Conservation (phyloP, 1,140 invertebrate genomes). For the Trigoniulus corallinus region DNA sequence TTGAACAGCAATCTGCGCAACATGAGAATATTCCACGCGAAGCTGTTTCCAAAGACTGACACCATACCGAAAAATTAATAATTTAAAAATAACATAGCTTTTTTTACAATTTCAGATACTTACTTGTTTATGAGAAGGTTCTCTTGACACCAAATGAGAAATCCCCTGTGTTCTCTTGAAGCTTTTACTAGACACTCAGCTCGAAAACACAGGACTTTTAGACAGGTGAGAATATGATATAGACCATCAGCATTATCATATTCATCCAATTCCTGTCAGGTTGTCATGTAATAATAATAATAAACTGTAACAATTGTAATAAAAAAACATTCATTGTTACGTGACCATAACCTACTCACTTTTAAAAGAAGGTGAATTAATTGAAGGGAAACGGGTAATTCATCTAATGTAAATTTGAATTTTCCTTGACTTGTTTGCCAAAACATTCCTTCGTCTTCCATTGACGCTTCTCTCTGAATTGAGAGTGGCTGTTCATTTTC, state of each 20-base stretch:
- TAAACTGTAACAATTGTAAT: slow-evolving; percentile 4
- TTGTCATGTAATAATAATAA: slow-evolving; percentile 3
- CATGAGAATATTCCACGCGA: slow-evolving; percentile 81
- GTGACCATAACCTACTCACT: too few species aligned
- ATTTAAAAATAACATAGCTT: neutral
- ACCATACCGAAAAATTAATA: neutral
- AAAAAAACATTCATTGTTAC: neutral
- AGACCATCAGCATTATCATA: slow-evolving; percentile 68
- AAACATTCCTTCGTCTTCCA: slow-evolving; percentile 38
- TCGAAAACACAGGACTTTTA: slow-evolving; percentile 81
- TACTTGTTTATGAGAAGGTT: slow-evolving; percentile 89
- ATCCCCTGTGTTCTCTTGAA: slow-evolving; percentile 75
- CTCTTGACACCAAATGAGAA: slow-evolving; percentile 95
- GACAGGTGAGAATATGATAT: slow-evolving; percentile 79
- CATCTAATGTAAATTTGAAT: slow-evolving; percentile 77
- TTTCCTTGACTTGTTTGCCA: slow-evolving; percentile 85
- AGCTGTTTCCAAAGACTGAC: slow-evolving; percentile 80
- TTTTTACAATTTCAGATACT: slow-evolving; percentile 18
- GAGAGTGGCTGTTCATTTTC: slow-evolving; percentile 12
- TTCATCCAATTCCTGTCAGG: slow-evolving; percentile 52
- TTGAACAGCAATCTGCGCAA: slow-evolving; percentile 73
- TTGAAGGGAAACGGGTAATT: slow-evolving; percentile 78
- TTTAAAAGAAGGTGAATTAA: slow-evolving; percentile 78
- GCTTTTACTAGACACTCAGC: slow-evolving; percentile 80
- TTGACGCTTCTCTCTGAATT: slow-evolving; percentile 14